These are phyloP conservation scores for Cygnus olor DNA, from an alignment of 2,797 vertebrate species.

Conservation along the genomic window DNA sequence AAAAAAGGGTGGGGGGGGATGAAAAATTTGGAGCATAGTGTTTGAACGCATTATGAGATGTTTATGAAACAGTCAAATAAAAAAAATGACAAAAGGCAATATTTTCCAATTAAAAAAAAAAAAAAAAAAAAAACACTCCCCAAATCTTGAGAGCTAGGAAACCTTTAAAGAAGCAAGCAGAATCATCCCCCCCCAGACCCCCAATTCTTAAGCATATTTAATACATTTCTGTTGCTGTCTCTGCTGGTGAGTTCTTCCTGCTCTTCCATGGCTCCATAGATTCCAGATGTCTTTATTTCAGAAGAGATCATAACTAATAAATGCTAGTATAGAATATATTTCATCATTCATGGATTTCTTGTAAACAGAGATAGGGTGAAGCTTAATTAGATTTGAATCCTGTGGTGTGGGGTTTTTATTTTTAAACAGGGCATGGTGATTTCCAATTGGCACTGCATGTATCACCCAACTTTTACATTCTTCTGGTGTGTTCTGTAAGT, in stretches of 20 bases:
- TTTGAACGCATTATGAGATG: background rate
- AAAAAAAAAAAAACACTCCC: background rate
- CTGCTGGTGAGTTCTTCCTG: background rate
- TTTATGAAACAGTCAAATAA: background rate
- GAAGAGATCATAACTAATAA: background rate
- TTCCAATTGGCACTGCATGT: background rate
- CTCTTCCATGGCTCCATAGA: background rate
- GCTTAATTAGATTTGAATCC: background rate
- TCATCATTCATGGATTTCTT: background rate
- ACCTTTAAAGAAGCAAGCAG: background rate
- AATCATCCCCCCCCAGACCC: background rate
- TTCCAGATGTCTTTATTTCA: background rate
- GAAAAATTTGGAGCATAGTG: background rate
- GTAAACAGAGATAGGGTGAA: background rate
- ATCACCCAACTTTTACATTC: background rate
- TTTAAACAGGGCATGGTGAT: background rate
- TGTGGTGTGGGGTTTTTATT: background rate
- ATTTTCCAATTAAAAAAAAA: background rate
- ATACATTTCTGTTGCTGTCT: background rate
- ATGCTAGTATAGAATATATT: background rate
- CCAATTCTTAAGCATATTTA: rapidly evolving
- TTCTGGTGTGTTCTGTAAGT: background rate
- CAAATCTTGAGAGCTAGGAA: background rate
- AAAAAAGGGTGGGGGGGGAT: background rate
- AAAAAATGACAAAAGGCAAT: background rate